Evolutionary conservation across 1,140 invertebrate genomes (phyloP).

Genomic region (Lordiphosa collinella): DNA sequence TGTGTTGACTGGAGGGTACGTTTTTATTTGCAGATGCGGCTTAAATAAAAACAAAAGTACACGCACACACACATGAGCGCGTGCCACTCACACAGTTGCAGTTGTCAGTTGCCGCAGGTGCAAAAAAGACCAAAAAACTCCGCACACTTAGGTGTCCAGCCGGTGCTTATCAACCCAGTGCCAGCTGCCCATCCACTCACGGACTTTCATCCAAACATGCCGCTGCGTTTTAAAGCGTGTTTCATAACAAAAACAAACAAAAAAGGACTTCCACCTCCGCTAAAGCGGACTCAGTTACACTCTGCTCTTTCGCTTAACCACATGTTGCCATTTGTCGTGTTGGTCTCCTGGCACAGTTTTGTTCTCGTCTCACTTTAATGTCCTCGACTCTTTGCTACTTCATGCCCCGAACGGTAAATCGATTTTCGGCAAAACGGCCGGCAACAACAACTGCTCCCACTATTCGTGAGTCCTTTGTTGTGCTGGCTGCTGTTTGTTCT

Average conservation of each 20-base stretch:
- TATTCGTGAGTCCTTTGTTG: neutral
- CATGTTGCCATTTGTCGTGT: conserved; percentile 54
- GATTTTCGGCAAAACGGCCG: conserved; percentile 55
- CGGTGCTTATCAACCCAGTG: conserved; percentile 22
- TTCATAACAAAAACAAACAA: conserved; percentile 45
- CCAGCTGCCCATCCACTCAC: conserved; percentile 17
- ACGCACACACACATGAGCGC: conserved; percentile 5
- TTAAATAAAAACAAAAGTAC: conserved; percentile 44
- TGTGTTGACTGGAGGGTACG: neutral
- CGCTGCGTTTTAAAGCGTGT: conserved; percentile 29
- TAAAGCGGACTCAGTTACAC: neutral
- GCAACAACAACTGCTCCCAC: conserved; percentile 25
- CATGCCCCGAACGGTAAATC: conserved; percentile 36
- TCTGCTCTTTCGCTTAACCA: conserved; percentile 26
- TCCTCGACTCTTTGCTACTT: conserved; percentile 7
- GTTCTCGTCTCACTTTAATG: conserved; percentile 25
- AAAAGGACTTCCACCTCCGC: neutral
- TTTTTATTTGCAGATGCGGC: conserved; percentile 44
- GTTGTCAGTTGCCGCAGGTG: conserved; percentile 15
- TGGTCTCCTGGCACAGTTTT: conserved; percentile 3
- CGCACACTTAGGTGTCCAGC: conserved; percentile 13
- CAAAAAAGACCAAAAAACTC: neutral
- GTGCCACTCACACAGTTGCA: conserved; percentile 22
- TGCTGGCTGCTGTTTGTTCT: neutral
- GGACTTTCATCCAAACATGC: conserved; percentile 52